Conservation (phyloP, 2,113 vertebrate species). For the Rhea pennata region DNA sequence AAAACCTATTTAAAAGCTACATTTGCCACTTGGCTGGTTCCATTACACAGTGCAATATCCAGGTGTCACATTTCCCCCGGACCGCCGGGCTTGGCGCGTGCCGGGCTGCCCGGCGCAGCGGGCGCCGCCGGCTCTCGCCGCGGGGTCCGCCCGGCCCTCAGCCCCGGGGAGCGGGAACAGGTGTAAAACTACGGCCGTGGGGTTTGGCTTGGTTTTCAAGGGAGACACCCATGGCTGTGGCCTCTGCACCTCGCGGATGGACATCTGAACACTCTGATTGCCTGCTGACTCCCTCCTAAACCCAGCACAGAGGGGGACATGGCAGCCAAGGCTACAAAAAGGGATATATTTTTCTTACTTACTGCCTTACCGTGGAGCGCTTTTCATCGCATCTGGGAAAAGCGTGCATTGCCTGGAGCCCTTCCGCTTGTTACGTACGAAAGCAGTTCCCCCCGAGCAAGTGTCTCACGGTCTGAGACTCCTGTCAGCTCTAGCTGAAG, state of each 20-base stretch:
- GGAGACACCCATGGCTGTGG: background rate
- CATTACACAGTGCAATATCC: slow-evolving; percentile 94
- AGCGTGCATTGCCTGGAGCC: background rate
- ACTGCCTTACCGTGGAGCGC: fast-evolving
- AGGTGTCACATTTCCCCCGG: slow-evolving; percentile 91
- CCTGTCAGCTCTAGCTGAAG: fast-evolving
- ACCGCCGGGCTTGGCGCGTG: slow-evolving; percentile 84
- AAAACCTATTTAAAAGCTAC: slow-evolving; percentile 97
- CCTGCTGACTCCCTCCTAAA: background rate
- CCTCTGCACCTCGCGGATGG: fast-evolving
- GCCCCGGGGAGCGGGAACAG: background rate
- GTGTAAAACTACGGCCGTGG: background rate
- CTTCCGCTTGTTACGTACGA: fast-evolving
- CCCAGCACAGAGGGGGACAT: fast-evolving
- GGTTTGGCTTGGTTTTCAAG: background rate
- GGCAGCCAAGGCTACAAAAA: background rate
- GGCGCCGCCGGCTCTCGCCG: slow-evolving; percentile 70
- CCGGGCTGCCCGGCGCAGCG: slow-evolving; percentile 79
- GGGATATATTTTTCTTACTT: fast-evolving
- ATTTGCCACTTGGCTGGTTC: slow-evolving; percentile 99
- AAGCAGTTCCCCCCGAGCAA: background rate
- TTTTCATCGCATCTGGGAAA: background rate
- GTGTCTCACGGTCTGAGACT: background rate
- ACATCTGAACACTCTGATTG: background rate
- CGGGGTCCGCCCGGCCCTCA: background rate